Conservation (phyloP, 1,140 invertebrate species). For the Teleopsis dalmanni region DNA sequence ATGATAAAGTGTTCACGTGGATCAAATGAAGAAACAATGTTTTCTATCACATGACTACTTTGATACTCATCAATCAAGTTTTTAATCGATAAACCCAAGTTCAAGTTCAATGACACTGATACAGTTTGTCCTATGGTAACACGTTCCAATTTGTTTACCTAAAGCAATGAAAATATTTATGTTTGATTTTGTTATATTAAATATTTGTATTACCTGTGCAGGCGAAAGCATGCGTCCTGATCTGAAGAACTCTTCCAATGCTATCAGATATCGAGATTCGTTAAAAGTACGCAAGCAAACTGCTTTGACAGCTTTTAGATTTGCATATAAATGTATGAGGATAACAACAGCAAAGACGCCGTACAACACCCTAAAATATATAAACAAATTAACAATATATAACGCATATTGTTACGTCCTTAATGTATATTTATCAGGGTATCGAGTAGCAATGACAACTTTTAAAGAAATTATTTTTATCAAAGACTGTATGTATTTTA, state of each 20-base stretch:
- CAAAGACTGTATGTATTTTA: too few relatives aligned
- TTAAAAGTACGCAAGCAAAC: slow-evolving; percentile 72
- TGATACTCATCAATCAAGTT: slow-evolving; percentile 31
- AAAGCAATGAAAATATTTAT: not conserved
- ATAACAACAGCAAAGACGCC: slow-evolving; percentile 65
- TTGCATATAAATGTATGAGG: slow-evolving; percentile 73
- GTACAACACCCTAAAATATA: slow-evolving; percentile 55
- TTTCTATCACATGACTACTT: slow-evolving; percentile 29
- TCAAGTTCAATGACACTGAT: slow-evolving; percentile 43
- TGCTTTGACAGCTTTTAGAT: slow-evolving; percentile 75
- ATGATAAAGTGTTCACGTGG: slow-evolving; percentile 43
- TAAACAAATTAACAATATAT: not conserved
- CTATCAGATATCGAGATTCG: slow-evolving; percentile 60
- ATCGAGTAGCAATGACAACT: too few relatives aligned
- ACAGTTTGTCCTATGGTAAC: slow-evolving; percentile 50
- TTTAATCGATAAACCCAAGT: slow-evolving; percentile 28
- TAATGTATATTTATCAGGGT: too few relatives aligned
- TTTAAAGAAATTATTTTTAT: too few relatives aligned
- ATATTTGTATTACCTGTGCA: slow-evolving; percentile 22
- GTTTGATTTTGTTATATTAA: not conserved
- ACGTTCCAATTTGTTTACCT: slow-evolving; percentile 54
- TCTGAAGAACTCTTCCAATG: slow-evolving; percentile 56
- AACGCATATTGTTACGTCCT: not conserved
- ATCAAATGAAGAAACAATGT: slow-evolving; percentile 47
- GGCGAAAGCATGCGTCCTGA: slow-evolving; percentile 47